Percentiles rank a stretch among this genome's conserved stretches.
phyloP scores from a whole-genome alignment of 2,797 vertebrate genomes.

The Hybognathus amarus region DNA sequence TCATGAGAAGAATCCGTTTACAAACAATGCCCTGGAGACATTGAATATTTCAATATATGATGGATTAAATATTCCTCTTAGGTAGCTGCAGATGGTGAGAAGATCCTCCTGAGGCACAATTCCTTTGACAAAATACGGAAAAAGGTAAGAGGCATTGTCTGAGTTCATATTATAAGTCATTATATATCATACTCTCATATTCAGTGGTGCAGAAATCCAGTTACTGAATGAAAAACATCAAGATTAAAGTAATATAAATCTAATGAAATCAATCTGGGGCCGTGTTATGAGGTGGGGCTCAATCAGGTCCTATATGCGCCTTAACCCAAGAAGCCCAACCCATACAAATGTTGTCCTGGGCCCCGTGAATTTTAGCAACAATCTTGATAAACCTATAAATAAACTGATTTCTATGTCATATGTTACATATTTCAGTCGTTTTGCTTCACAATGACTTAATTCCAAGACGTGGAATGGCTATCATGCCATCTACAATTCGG shows the following conservation, averaged over 20 bases:
- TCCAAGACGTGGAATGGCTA: background rate
- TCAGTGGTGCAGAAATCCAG: background rate
- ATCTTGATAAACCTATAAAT: background rate
- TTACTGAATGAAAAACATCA: background rate
- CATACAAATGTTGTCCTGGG: background rate
- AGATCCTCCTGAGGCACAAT: constrained; percentile 54
- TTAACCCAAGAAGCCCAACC: background rate
- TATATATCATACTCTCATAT: background rate
- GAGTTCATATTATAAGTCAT: background rate
- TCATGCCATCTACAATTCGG: background rate
- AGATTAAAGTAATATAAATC: background rate
- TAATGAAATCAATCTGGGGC: background rate
- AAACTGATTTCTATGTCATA: background rate
- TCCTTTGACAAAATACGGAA: constrained; percentile 52
- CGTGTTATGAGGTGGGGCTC: background rate
- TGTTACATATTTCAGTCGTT: background rate
- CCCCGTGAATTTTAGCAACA: background rate
- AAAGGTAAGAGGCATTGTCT: constrained; percentile 35
- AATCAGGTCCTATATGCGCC: background rate
- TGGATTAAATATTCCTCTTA: constrained; percentile 22
- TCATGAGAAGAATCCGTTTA: background rate
- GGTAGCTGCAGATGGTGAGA: constrained; percentile 42
- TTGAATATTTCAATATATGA: background rate
- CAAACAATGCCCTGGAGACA: constrained; percentile 1
- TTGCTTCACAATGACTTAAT: background rate